Evolutionary conservation across 2,797 vertebrate genomes (phyloP), one percentile per base, ranked within the genome.

Genomic region (Phylloscopus collybita): DNA sequence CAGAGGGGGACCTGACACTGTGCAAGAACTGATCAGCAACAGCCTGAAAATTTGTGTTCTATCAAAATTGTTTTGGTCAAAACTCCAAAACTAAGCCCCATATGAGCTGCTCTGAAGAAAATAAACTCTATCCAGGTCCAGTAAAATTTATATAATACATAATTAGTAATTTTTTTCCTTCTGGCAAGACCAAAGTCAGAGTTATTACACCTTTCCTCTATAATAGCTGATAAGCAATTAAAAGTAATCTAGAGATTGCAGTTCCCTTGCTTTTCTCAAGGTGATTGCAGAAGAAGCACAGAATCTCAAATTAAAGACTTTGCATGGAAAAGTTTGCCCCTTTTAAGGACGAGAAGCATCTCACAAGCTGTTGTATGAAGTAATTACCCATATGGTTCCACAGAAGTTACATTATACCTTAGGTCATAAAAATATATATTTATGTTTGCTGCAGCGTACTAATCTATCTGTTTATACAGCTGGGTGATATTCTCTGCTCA

Each of bases 351-450:
- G 49, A 90, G 79, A 88, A 74, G 11, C 18, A 27, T 66, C 60
- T 90, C 54, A 40, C 32, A 85, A 90, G 32, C 59, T 91, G 60
- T 49, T 70, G 5, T 44, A 50, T 51, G 61, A 93, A 93, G 53
- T 65, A 45, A 90, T 92, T 94, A 89, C n/a, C 64, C 70, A 81
- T 81, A 81, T 85, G 90, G 71, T 80, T 93, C 25, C 11, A 57
- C 38, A 57, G 9, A 70, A 85, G 26, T 57, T 56, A 57, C 6
- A 54, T 61, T 83, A 74, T 50, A 71, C 5, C 29, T 76, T 42
- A 69, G 59, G n/a, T 65, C 47, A 83, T 85, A 64, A 94, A 88
- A 86, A 72, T 51, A 49, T 20, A 12, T 51, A 51, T 82, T 90
- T 65, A 75, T 47, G 15, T 80, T 73, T 87, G 30, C 30, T 90